Base-by-base conservation (phyloP, 2,888 invertebrate species). In the Megaustenia siamemsis region DNA sequence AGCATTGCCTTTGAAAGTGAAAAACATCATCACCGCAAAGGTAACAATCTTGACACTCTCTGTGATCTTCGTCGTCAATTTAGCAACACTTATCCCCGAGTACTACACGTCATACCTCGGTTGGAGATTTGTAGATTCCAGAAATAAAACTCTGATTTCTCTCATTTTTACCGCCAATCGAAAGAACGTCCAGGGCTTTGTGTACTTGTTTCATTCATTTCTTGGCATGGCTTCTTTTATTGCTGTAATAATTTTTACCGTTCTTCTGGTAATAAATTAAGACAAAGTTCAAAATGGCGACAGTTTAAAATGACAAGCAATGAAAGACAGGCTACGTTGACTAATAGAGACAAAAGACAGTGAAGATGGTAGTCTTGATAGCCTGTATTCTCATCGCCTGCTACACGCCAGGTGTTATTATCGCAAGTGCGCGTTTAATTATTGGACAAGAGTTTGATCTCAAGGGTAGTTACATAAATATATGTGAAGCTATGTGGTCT, bases 1-100 rank as follows among this genome's bases (percentile, higher is more conserved):
- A 12, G 53, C 71, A 1, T 12, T 69, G 15, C 81, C 81, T 0
- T 38, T 81, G 38, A 81, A 69, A 28, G 56, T 81, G 21, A 79
- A 66, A 60, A 6, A 66, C 4, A 63, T 79, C 21, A 45, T 79
- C 18, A 79, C 79, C 1, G 28, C 43, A 32, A 63, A 60, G 32
- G 66, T 10, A 53, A 40, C 79, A 3, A 66, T 66, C 12, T 1
- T 45, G 10, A 45, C 32, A 5, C 1, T 79, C 3, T 21, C 18
- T 60, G 0, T 66, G 43, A 66, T 79, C n/a, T 79, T n/a, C 24
- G 1, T 49, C 15, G 53, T 68, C 1, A 81, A 53, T 6, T 1
- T 81, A 12, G n/a, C 24, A 2, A 38, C 81, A 1, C 68, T 71
- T n/a, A 1, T 81, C 24, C 79, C 79, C 21, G 79, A 63, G 18